Percentiles rank a stretch among this genome's conserved stretches.
phyloP scores from a whole-genome alignment of 2,113 vertebrate species.

The Stomatorhinus ivindoensis region DNA sequence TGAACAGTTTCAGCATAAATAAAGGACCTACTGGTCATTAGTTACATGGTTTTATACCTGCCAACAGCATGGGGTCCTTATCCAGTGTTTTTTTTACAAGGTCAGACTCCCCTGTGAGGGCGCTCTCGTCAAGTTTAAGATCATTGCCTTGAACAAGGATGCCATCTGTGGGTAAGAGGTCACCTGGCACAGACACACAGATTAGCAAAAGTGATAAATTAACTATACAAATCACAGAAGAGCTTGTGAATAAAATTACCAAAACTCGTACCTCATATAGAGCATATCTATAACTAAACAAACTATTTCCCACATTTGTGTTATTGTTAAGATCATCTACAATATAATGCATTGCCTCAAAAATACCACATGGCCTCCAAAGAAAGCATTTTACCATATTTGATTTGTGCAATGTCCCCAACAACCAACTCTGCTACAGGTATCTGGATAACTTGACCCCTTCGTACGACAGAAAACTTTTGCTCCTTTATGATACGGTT shows the following conservation, averaged over 20 bases:
- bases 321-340: background rate
- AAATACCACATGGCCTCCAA: background rate
- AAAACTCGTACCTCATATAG: background rate
- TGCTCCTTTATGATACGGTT: constrained; percentile 83
- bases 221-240: background rate
- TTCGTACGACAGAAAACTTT: constrained; percentile 66
- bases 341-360: background rate
- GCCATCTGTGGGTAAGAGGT: constrained; percentile 90
- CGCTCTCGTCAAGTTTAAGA: constrained; percentile 95
- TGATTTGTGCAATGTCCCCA: constrained; percentile 80
- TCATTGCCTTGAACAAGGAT: constrained; percentile 94
- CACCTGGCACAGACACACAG: constrained; percentile 62
- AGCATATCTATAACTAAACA: background rate
- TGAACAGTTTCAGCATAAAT: background rate
- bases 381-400: constrained; percentile 73
- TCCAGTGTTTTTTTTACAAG: constrained; percentile 85
- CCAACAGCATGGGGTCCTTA: constrained; percentile 87
- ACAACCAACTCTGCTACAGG: constrained; percentile 76
- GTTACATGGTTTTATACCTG: constrained; percentile 60
- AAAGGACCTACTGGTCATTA: background rate
- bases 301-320: background rate
- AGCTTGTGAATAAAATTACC: background rate
- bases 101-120: constrained; percentile 94
- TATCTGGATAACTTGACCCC: constrained; percentile 69
- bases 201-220: background rate